Percentiles rank a stretch among this genome's conserved stretches.
Conservation (phyloP, 2,797 vertebrate species). For the Catharus ustulatus region DNA sequence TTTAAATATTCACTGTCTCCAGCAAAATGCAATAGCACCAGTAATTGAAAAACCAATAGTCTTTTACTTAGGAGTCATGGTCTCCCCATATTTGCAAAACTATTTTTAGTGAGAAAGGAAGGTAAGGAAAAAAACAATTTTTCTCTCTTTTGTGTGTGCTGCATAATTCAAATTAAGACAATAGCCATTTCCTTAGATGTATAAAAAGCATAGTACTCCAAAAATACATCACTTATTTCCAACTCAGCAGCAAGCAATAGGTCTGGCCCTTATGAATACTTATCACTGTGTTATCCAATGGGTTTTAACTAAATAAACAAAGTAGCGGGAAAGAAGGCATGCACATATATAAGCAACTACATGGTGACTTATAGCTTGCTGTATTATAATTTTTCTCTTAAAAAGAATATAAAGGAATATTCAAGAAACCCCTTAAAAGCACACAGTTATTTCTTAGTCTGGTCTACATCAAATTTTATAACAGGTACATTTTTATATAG, state of each 20-base stretch:
- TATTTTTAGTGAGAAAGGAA: neutral
- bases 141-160: neutral
- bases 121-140: neutral
- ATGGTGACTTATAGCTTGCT: neutral
- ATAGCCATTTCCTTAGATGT: neutral
- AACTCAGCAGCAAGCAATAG: neutral
- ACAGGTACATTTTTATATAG: neutral
- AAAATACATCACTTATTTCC: neutral
- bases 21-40: neutral
- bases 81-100: neutral
- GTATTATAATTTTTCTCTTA: neutral
- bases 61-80: neutral
- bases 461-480: neutral
- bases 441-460: neutral
- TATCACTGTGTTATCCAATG: neutral
- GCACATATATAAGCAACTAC: neutral
- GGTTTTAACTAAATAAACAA: neutral
- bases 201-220: neutral
- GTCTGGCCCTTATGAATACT: neutral
- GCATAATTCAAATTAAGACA: neutral
- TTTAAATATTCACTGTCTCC: slow-evolving; percentile 22
- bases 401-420: neutral
- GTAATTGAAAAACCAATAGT: neutral
- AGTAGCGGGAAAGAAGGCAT: neutral
- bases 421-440: neutral